These are phyloP conservation scores for Andrena fulva DNA, from an alignment of 2,888 invertebrate genomes.

Conservation along the genomic window DNA sequence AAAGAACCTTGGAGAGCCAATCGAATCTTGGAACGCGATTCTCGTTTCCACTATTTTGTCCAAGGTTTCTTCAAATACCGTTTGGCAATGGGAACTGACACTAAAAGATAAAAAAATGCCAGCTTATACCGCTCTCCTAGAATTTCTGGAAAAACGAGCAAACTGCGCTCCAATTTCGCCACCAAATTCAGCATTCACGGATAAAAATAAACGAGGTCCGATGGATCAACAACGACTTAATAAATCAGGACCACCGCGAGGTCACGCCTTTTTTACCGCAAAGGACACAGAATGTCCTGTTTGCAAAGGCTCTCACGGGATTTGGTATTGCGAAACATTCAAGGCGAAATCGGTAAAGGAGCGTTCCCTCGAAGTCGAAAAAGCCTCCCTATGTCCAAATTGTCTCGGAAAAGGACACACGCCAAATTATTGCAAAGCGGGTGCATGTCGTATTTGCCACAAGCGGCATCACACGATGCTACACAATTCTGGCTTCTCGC, in stretches of 20 bases:
- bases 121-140: neutral
- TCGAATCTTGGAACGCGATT: neutral
- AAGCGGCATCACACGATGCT: too few relatives aligned
- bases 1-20: neutral
- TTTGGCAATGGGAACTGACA: conserved; percentile 8
- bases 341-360: neutral
- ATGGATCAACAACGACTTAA: neutral
- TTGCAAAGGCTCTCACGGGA: neutral
- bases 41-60: neutral
- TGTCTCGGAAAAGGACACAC: too few relatives aligned
- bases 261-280: too few relatives aligned
- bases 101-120: neutral
- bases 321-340: neutral
- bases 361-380: neutral
- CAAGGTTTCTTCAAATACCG: conserved; percentile 4
- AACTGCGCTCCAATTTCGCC: neutral
- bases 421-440: too few relatives aligned
- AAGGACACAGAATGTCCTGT: neutral
- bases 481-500: too few relatives aligned
- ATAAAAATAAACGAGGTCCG: neutral
- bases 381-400: neutral
- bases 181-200: neutral
- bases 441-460: too few relatives aligned
- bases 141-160: conserved; percentile 1
- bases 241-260: too few relatives aligned